phyloP scores from a whole-genome alignment of 2,797 vertebrate genomes.

The Orientallactaga sibirica region DNA sequence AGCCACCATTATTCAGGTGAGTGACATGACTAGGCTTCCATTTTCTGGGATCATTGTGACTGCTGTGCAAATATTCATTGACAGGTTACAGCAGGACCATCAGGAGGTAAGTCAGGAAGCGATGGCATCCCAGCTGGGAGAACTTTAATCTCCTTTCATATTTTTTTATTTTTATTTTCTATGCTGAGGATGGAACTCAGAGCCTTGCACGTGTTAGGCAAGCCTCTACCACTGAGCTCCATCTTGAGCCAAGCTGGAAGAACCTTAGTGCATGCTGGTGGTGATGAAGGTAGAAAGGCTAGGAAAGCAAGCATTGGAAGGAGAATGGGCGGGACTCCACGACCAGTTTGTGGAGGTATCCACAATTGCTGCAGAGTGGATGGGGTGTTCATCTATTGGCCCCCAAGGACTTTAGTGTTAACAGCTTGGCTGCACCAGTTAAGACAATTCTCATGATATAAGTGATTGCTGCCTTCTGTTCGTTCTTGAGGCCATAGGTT shows the following conservation, averaged over 20 bases:
- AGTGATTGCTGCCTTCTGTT: neutral
- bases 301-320: neutral
- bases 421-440: neutral
- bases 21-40: neutral
- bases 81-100: too few relatives aligned
- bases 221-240: neutral
- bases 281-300: neutral
- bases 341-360: neutral
- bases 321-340: neutral
- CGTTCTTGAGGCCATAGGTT: neutral
- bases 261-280: rapidly evolving
- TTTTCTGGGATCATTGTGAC: neutral
- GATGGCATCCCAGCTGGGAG: neutral
- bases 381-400: neutral
- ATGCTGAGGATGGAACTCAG: neutral
- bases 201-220: too few relatives aligned
- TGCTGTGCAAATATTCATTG: neutral
- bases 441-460: neutral
- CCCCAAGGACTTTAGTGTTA: neutral
- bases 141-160: neutral
- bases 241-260: neutral
- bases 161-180: neutral
- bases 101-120: neutral
- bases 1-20: neutral
- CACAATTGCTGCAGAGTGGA: rapidly evolving